phyloP scores from a whole-genome alignment of 2,113 vertebrate species.

The Menura novaehollandiae region DNA sequence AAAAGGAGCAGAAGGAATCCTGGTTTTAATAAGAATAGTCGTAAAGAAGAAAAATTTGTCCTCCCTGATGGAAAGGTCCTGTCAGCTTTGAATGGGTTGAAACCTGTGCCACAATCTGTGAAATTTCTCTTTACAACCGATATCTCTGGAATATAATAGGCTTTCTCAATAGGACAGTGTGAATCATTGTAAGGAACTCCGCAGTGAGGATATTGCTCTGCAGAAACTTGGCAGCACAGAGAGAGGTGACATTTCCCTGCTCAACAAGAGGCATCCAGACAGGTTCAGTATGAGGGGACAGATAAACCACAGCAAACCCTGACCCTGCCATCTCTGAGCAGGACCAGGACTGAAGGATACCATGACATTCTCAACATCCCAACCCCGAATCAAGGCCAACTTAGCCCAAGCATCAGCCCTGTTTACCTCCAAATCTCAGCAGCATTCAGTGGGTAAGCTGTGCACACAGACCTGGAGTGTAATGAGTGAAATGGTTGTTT shows the following conservation, averaged over 20 bases:
- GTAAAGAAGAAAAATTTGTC: slow-evolving; percentile 15
- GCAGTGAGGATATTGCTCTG: not conserved
- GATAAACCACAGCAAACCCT: not conserved
- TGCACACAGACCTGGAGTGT: not conserved
- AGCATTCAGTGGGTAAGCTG: not conserved
- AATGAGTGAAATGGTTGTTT: not conserved
- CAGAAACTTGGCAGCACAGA: not conserved
- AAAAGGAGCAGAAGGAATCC: not conserved
- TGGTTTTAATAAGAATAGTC: slow-evolving; percentile 10
- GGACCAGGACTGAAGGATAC: not conserved
- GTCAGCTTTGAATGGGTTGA: slow-evolving; percentile 14
- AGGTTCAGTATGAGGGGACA: fast-evolving
- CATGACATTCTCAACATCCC: not conserved
- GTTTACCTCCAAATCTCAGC: not conserved
- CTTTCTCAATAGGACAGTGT: not conserved
- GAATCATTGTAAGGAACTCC: not conserved
- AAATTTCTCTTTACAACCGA: slow-evolving; percentile 30
- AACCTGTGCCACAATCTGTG: slow-evolving; percentile 12
- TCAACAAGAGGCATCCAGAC: not conserved
- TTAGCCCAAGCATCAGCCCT: not conserved
- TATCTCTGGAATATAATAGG: not conserved
- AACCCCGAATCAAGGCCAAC: not conserved
- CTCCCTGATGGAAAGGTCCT: slow-evolving; percentile 30
- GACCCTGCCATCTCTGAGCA: not conserved
- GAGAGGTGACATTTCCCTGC: not conserved